These are phyloP conservation scores for Eleginops maclovinus DNA, from an alignment of 2,113 vertebrate species.

Conservation along the genomic window DNA sequence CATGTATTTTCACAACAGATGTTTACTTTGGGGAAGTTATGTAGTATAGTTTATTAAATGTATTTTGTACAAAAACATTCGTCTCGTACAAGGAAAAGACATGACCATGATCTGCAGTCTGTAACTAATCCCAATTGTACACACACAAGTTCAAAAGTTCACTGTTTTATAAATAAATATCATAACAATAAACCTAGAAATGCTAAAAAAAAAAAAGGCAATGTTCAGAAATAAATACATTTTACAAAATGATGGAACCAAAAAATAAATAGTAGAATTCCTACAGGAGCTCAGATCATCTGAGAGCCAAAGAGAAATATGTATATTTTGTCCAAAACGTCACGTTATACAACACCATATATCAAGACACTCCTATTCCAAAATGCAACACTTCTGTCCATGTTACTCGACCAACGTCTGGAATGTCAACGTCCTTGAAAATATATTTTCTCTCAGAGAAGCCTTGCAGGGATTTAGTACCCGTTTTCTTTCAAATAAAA, in stretches of 20 bases:
- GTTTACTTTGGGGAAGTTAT: neutral
- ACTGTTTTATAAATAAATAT: conserved; percentile 34
- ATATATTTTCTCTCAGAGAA: neutral
- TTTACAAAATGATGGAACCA: conserved; percentile 30
- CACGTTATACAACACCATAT: neutral
- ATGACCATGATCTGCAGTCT: neutral
- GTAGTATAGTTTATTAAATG: neutral
- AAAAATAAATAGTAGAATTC: conserved; percentile 37
- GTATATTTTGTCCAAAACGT: conserved; percentile 3
- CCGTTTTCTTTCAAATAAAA: neutral
- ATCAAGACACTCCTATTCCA: neutral
- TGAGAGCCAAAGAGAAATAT: neutral
- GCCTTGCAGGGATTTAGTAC: neutral
- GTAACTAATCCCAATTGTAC: neutral
- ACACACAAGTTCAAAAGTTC: neutral
- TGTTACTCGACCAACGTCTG: neutral
- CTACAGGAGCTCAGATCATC: conserved; percentile 23
- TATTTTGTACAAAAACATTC: neutral
- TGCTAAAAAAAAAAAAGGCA: conserved; percentile 57
- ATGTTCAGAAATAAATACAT: conserved; percentile 46
- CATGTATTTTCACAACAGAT: neutral
- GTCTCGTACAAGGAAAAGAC: neutral
- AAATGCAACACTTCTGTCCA: neutral
- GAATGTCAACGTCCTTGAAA: neutral
- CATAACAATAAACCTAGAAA: conserved; percentile 21